Evolutionary conservation across 2,113 vertebrate species (phyloP), one percentile per base, ranked within the genome.

Genomic region (Sander vitreus): DNA sequence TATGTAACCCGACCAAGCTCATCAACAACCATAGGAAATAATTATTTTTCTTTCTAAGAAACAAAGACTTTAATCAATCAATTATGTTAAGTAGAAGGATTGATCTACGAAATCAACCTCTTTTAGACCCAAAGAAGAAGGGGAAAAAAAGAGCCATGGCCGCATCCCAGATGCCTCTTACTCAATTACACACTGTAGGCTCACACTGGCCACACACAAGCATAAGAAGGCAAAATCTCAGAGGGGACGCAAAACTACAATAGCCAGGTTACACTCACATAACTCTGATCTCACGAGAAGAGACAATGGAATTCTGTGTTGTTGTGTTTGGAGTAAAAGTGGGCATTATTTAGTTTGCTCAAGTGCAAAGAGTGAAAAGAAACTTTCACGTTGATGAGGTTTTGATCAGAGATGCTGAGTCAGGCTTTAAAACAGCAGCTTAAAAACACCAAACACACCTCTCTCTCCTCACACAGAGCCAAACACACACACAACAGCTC

Each of bases 401-500:
- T 85, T 74, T 53, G 23, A 85, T 60, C 65, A 58, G 43, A 74
- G 63, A 69, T 60, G 58, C 39, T 36, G 62, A 81, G 74, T 69
- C 64, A 48, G 74, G 33, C 16, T 23, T 39, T 45, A 7, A 72
- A 78, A 75, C 54, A 64, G 60, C 72, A 74, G 39, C 50, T 82
- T 62, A 39, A 71, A 83, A 73, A 74, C 54, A 58, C 23, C 39
- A 54, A 18, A 70, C 14, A 33, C 39, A 39, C 25, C 59, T 36
- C 21, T 19, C 1, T 23, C 54, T 39, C 36, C 36, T 9, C 43
- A 30, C 75, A 30, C 30, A 33, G 55, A 69, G 25, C 48, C 9
- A 27, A 54, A 25, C 60, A 53, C 39, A 15, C 80, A 30, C 30
- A 21, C 64, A 63, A 59, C 21, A 62, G 47, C 75, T 81, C 80